Evolutionary conservation across 1,140 invertebrate species (phyloP), one percentile per base, ranked within the genome.

Genomic region (Scaptomyza pallida): DNA sequence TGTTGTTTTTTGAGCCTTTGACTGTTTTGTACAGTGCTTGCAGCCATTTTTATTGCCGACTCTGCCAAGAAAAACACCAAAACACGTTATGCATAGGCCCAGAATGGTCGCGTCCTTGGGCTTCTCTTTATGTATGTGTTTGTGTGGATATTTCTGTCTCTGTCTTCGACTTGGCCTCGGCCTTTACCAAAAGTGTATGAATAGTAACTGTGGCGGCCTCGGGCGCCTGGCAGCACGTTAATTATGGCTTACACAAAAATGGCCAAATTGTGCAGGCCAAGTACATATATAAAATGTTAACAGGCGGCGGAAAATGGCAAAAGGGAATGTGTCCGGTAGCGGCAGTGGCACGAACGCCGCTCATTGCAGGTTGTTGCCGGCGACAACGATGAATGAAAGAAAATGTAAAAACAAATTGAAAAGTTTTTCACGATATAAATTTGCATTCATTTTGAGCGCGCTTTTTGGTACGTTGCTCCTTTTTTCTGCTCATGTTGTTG

Each of bases 381-480:
- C 45, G 45, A 60, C 51, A 62, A 52, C 70, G 65, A 51, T 47
- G 54, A 51, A 50, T 50, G 57, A 51, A 64, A 45, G 51, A 75
- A 57, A 51, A 57, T 37, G 61, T 71, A 69, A 72, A 82, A 81
- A 77, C 78, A 82, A 82, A 82, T 83, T 83, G 79, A 83, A 83
- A 82, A 83, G 75, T 83, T 83, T 81, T 83, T 67, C 75, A 75
- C 67, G 79, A 83, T 81, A 81, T 83, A 83, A 83, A 83, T 83
- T 83, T 83, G 79, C 79, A 83, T 83, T 83, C 78, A 81, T 81
- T 83, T 83, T 78, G 74, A 60, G 61, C 51, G 23, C 64, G 10
- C 5, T 33, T 23, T 59, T 61, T 51, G 35, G 45, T 51, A 51
- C 33, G 37, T 19, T 61, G 47, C 41, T 35, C 15, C 35, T 13